A percentile compares a stretch with the other conserved stretches of the same genome.
These are phyloP conservation scores for Eupithecia vulgata DNA, from an alignment of 2,888 invertebrate genomes.

Conservation along the genomic window DNA sequence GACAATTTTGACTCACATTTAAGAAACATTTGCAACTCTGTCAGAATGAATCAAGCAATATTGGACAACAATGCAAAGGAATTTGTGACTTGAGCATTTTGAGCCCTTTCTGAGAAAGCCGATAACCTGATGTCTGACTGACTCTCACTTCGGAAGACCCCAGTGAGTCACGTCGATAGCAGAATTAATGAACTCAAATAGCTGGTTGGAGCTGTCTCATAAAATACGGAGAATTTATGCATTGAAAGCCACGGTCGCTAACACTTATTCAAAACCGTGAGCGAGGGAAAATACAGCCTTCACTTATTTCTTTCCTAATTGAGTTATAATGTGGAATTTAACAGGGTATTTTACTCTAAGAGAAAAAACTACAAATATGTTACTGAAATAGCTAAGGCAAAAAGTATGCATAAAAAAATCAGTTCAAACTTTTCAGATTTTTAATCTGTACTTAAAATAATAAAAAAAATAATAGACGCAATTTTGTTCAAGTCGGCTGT, in stretches of 20 bases:
- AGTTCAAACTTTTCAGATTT: no score
- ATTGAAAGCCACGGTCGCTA: not conserved
- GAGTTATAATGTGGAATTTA: no score
- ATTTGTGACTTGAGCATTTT: conserved; percentile 27
- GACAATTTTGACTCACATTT: conserved; percentile 6
- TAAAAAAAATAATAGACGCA: no score
- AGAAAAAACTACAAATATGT: no score
- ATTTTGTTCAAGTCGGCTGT: no score
- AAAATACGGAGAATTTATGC: conserved; percentile 17
- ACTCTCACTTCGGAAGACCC: conserved; percentile 24
- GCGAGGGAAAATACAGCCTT: not conserved
- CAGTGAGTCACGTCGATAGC: conserved; percentile 18
- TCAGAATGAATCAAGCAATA: conserved; percentile 26
- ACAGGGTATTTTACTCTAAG: no score
- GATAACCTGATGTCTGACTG: conserved; percentile 26
- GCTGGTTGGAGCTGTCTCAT: conserved; percentile 1
- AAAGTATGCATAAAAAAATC: no score
- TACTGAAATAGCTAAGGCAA: no score
- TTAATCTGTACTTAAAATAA: no score
- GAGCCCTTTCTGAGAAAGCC: conserved; percentile 12
- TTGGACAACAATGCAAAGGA: conserved; percentile 28
- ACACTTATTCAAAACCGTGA: not conserved
- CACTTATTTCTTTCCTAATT: not conserved
- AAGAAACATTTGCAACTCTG: not conserved
- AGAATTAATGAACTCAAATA: conserved; percentile 14